A percentile compares a stretch with the other conserved stretches of the same genome.
Conservation (phyloP, 2,113 vertebrate genomes). For the Dascyllus trimaculatus region DNA sequence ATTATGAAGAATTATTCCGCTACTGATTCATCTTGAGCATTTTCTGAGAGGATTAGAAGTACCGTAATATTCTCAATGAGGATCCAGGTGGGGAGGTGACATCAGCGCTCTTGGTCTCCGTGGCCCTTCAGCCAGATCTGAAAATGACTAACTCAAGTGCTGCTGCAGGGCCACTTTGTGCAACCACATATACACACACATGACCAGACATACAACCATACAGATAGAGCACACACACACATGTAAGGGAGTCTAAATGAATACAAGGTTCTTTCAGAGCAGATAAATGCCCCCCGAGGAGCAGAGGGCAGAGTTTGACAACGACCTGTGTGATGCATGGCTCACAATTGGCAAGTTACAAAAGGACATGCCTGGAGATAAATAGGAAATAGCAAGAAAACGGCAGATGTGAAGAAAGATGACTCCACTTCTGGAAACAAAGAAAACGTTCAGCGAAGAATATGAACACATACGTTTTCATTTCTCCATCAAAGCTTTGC, state of each 20-base stretch:
- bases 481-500: constrained; percentile 50
- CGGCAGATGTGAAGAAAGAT: constrained; percentile 53
- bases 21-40: background rate
- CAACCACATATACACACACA: constrained; percentile 11
- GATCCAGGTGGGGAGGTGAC: constrained; percentile 45
- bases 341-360: constrained; percentile 52
- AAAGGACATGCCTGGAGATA: constrained; percentile 62
- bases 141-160: constrained; percentile 45
- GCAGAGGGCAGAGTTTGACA: constrained; percentile 38
- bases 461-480: constrained; percentile 31
- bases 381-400: constrained; percentile 43
- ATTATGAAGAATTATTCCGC: background rate
- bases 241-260: constrained; percentile 17
- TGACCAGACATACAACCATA: background rate
- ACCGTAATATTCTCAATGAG: constrained; percentile 19
- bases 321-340: constrained; percentile 55
- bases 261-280: constrained; percentile 32
- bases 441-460: constrained; percentile 29
- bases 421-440: constrained; percentile 21
- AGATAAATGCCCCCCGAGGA: constrained; percentile 29
- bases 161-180: constrained; percentile 21
- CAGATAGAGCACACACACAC: constrained; percentile 1
- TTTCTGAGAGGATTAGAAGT: constrained; percentile 15
- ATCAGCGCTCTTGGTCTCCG: constrained; percentile 47
- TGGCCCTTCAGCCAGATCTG: constrained; percentile 42